A percentile compares a stretch with the other conserved stretches of the same genome.
These are phyloP conservation scores for Anthoscopus minutus DNA, from an alignment of 2,113 vertebrate species.

Conservation along the genomic window DNA sequence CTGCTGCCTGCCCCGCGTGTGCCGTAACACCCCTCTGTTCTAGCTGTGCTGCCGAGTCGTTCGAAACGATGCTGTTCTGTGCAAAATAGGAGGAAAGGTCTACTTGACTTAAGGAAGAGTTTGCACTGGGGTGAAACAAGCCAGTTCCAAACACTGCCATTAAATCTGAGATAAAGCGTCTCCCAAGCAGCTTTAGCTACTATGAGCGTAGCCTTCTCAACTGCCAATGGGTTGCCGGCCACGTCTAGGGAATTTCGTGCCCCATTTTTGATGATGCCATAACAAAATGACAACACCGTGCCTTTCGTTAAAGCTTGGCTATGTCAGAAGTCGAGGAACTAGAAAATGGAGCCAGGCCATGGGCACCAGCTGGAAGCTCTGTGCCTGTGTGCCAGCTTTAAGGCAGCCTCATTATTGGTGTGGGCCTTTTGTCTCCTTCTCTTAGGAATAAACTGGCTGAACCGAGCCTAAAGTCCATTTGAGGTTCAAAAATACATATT, in stretches of 20 bases:
- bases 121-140: not conserved
- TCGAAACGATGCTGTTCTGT: fast-evolving
- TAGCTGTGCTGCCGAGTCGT: not conserved
- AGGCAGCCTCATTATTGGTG: not conserved
- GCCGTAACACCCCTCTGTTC: fast-evolving
- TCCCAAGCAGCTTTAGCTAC: not conserved
- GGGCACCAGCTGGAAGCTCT: not conserved
- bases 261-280: fast-evolving
- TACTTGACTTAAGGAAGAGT: fast-evolving
- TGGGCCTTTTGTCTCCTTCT: not conserved
- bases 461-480: not conserved
- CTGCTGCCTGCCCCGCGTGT: not conserved
- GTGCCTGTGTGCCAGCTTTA: not conserved
- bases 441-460: not conserved
- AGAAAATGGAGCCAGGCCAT: fast-evolving
- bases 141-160: fast-evolving
- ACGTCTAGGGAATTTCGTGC: not conserved
- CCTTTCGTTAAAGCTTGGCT: not conserved
- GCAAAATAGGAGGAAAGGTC: fast-evolving
- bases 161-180: not conserved
- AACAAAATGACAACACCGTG: no score
- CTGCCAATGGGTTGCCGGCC: fast-evolving
- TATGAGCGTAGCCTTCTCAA: fast-evolving
- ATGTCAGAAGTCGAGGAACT: no score
- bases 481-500: not conserved